Evolutionary conservation across 2,113 vertebrate species (phyloP), one percentile per base, ranked within the genome.

Genomic region (Vimba vimba): DNA sequence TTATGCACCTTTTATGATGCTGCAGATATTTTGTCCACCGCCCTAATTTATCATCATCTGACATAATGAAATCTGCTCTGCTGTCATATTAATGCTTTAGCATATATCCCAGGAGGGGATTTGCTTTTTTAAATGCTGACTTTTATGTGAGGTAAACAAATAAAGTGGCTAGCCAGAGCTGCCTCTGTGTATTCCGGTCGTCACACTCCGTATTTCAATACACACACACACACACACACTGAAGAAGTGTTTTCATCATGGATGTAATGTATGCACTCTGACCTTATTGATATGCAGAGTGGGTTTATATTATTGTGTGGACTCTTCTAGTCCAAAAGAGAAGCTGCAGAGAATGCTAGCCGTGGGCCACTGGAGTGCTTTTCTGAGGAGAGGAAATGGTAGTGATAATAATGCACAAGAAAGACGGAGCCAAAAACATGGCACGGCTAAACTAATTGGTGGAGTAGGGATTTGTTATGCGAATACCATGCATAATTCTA

Each of bases 231-330:
- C n/a, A n/a, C 43, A 86, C n/a, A 64, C 39, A 33, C 33, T 45
- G 47, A 80, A 55, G 84, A 79, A 74, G 59, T 80, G 55, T 62
- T 86, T 84, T 84, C 57, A 74, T 69, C 85, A 50, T 15, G 3
- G 45, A 36, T 75, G 52, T 86, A 83, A 86, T 80, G 68, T 68
- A 73, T 87, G 77, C 68, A 80, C 76, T 77, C 59, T 79, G 75
- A 86, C 68, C 86, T 89, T 60, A 83, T 86, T 88, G 85, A 85
- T 89, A 88, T 89, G 50, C 89, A 55, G 86, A 85, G 91, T 88
- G 83, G 68, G 90, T 91, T 90, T 90, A 84, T 84, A 83, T 89
- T 80, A 81, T 75, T 66, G 86, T 82, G 77, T 64, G 78, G 71
- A 52, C 43, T 81, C 55, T 82, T 85, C 66, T 68, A n/a, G 68